Evolutionary conservation across 2,888 invertebrate genomes (phyloP).

Genomic region (Syrista parreyssii): DNA sequence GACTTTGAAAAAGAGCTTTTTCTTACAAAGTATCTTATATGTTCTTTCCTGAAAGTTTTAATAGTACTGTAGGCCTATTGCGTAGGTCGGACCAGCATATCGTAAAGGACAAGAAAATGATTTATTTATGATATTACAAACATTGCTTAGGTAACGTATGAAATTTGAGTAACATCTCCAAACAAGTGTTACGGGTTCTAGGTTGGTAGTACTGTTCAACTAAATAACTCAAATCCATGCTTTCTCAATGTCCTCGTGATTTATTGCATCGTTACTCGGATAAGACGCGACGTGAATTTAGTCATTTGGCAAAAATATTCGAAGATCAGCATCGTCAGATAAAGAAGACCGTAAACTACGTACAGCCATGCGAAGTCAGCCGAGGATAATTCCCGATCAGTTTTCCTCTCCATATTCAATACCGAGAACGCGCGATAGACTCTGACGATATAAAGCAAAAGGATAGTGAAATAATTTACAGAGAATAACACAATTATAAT

Average conservation of each 20-base stretch:
- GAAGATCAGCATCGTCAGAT: constrained; percentile 33
- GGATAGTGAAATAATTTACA: not conserved
- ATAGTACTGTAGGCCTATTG: too few relatives aligned
- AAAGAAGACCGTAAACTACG: constrained; percentile 35
- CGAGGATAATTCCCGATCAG: constrained; percentile 11
- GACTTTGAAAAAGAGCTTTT: too few relatives aligned
- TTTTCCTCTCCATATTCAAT: constrained; percentile 19
- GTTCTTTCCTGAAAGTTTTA: too few relatives aligned
- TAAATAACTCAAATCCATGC: not conserved
- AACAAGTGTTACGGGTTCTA: not conserved
- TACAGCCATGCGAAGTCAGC: constrained; percentile 39
- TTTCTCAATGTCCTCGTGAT: not conserved
- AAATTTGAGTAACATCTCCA: not conserved
- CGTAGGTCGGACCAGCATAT: too few relatives aligned
- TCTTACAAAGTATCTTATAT: too few relatives aligned
- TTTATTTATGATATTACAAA: not conserved
- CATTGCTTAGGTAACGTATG: not conserved
- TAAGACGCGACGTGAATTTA: constrained; percentile 25
- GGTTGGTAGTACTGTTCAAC: not conserved
- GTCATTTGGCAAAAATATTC: constrained; percentile 45
- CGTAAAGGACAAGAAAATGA: too few relatives aligned
- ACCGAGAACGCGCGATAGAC: not conserved
- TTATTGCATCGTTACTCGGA: not conserved
- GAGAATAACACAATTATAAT: not conserved
- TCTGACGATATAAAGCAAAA: not conserved